Conservation (phyloP, 2,113 vertebrate species). For the Albula glossodonta region DNA sequence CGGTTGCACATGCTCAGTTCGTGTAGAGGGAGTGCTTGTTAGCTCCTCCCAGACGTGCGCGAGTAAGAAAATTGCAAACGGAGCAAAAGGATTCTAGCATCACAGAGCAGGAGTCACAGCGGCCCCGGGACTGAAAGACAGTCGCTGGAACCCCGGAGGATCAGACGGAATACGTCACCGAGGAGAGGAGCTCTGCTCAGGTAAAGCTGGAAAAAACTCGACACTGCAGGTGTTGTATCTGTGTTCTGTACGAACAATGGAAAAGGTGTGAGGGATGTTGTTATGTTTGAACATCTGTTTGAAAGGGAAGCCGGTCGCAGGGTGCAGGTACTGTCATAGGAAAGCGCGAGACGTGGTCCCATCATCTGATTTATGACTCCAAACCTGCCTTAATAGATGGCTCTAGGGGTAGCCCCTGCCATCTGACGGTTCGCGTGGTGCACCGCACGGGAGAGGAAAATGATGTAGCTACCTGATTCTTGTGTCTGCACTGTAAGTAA, state of each 20-base stretch:
- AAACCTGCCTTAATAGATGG: not conserved
- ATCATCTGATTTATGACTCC: conserved; percentile 27
- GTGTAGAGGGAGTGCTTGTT: conserved; percentile 22
- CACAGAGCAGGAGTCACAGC: conserved; percentile 56
- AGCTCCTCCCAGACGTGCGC: conserved; percentile 44
- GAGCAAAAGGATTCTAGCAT: conserved; percentile 53
- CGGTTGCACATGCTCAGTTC: conserved; percentile 60
- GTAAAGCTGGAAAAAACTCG: conserved; percentile 51
- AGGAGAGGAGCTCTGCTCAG: conserved; percentile 65
- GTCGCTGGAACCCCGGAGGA: conserved; percentile 65
- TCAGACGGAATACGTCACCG: conserved; percentile 60
- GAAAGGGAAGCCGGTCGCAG: not conserved
- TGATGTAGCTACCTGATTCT: conserved; percentile 8
- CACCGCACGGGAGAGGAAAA: not conserved
- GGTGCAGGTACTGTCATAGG: conserved; percentile 33
- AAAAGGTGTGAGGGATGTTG: conserved; percentile 22
- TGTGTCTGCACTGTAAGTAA: not conserved
- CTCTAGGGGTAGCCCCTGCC: not conserved
- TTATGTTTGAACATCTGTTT: conserved; percentile 22
- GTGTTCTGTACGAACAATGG: conserved; percentile 12
- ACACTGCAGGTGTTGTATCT: conserved; percentile 14
- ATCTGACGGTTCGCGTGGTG: conserved; percentile 16
- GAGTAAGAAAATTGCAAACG: conserved; percentile 55
- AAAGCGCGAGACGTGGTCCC: conserved; percentile 39
- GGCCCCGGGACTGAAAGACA: conserved; percentile 54